These are phyloP conservation scores for Atherinomorus stipes DNA, from an alignment of 2,113 vertebrate genomes.

Conservation along the genomic window DNA sequence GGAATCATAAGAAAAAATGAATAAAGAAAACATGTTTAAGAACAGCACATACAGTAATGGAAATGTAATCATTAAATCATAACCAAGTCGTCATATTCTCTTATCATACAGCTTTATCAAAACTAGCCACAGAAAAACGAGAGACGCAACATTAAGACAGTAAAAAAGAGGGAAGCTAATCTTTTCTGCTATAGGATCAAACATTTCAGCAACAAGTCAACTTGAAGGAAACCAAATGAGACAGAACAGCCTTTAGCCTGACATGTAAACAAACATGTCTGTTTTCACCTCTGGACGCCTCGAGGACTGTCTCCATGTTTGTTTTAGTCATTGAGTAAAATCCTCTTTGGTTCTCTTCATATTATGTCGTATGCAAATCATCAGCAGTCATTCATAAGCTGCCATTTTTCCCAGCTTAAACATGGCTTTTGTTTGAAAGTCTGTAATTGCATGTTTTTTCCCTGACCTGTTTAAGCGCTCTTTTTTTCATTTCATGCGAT, in stretches of 20 bases:
- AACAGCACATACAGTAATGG: neutral
- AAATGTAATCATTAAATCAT: too few relatives aligned
- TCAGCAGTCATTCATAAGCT: slow-evolving; percentile 58
- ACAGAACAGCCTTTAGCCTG: slow-evolving; percentile 54
- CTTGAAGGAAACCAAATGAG: slow-evolving; percentile 60
- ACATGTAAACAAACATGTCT: slow-evolving; percentile 73
- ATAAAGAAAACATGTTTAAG: neutral
- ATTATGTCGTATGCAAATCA: slow-evolving; percentile 77
- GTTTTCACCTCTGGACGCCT: slow-evolving; percentile 59
- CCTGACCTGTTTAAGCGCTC: slow-evolving; percentile 63
- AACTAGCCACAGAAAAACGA: slow-evolving; percentile 60
- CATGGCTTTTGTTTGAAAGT: slow-evolving; percentile 68
- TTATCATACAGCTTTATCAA: slow-evolving; percentile 23
- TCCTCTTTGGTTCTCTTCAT: slow-evolving; percentile 56
- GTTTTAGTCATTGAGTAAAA: slow-evolving; percentile 76
- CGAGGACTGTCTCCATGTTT: slow-evolving; percentile 69
- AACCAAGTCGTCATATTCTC: too few relatives aligned
- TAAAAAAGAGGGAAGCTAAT: neutral
- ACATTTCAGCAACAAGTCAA: slow-evolving; percentile 48
- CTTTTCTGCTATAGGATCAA: slow-evolving; percentile 41
- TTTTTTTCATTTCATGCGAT: slow-evolving; percentile 80
- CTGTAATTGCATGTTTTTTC: slow-evolving; percentile 77
- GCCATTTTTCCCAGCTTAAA: slow-evolving; percentile 76
- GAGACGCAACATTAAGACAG: slow-evolving; percentile 7
- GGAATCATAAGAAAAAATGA: too few relatives aligned